Base-by-base conservation (phyloP, 2,888 invertebrate genomes). In the Hoplodrina ambigua region DNA sequence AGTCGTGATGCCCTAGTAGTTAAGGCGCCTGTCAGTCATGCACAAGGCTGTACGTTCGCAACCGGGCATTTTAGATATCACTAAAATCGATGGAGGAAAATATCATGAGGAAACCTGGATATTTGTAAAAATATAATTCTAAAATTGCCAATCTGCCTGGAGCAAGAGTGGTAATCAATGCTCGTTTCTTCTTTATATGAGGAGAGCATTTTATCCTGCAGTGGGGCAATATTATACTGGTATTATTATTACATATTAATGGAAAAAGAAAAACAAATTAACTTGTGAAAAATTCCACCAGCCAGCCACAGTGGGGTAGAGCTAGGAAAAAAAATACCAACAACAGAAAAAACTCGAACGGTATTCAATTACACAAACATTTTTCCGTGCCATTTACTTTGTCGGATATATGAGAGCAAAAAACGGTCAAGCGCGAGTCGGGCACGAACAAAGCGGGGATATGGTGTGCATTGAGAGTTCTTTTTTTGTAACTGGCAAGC, bases 331-430 rank as follows among this genome's bases (percentile, higher is more conserved):
- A 68, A 69, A 68, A 69, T 53, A 58, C 60, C 52, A 41, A 55
- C 62, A 57, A 63, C 50, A 19, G 15, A n/a, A 79, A 68, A 72
- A 44, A 20, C 19, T 68, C 59, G 64, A 75, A 62, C 82, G 78
- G 72, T 82, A 83, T 83, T 83, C 83, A 83, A 83, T 82, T 83
- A 83, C 84, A 83, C 75, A 80, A 82, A 80, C 80, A 83, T 82
- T 83, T 83, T 83, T 83, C 83, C 83, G 49, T 75, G 61, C 84
- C 84, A 82, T 83, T 83, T 83, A 80, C 84, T 78, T 64, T 72
- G 52, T 30, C 54, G 76, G 73, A 83, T 83, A 78, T 80, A 82
- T 75, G 83, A 75, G 82, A 75, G 65, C 53, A 80, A 80, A 83
- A 83, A 80, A 71, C 65, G 72, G 83, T 69, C 77, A 83, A 73